Conservation (phyloP, 2,797 vertebrate genomes). For the Acrossocheilus fasciatus region DNA sequence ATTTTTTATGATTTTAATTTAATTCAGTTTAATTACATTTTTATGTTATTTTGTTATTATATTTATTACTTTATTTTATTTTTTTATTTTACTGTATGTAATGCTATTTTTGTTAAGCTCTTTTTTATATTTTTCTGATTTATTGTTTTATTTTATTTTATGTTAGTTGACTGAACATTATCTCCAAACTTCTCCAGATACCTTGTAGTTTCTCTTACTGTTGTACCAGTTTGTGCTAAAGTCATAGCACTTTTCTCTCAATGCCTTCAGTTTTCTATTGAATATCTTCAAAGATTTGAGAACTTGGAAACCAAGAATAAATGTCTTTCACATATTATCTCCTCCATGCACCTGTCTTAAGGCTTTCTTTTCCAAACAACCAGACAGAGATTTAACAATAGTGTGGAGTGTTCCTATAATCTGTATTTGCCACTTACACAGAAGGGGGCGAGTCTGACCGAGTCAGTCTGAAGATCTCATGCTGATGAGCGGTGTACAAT, state of each 20-base stretch:
- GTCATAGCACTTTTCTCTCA: neutral
- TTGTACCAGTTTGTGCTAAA: too few species aligned
- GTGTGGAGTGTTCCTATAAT: conserved; percentile 18
- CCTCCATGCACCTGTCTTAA: conserved; percentile 22
- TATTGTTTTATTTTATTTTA: neutral
- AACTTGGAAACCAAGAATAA: conserved; percentile 6
- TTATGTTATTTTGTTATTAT: neutral
- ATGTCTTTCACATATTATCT: conserved; percentile 46
- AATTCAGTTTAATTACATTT: neutral
- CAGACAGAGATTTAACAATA: conserved; percentile 7
- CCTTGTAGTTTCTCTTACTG: neutral
- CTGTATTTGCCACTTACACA: conserved; percentile 7
- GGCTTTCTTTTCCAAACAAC: neutral
- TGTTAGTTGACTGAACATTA: neutral
- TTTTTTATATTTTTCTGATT: neutral
- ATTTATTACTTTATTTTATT: neutral
- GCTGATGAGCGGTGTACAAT: conserved; percentile 14
- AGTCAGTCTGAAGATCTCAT: conserved; percentile 31
- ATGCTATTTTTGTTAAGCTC: neutral
- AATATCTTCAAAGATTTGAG: conserved; percentile 3
- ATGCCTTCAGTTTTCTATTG: neutral
- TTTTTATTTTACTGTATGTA: neutral
- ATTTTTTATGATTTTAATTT: neutral
- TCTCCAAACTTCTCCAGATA: neutral
- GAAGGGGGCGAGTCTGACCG: conserved; percentile 1